A percentile compares a stretch with the other conserved stretches of the same genome.
phyloP scores from a whole-genome alignment of 92 coral and sea anemone genomes.

The Actinernus sp. region DNA sequence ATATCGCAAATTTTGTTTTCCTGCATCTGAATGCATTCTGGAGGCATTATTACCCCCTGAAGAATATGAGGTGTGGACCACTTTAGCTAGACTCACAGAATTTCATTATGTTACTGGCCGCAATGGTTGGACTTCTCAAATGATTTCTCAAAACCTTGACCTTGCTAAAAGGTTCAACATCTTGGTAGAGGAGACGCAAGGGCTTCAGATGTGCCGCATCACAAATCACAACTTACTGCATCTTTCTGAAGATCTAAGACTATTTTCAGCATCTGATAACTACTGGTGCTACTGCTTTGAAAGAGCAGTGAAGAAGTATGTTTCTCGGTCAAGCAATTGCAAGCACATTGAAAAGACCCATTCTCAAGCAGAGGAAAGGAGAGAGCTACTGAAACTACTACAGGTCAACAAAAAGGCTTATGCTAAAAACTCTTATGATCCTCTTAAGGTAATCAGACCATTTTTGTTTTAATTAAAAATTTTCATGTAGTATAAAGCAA shows the following conservation, averaged over 20 bases:
- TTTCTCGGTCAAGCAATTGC: constrained; percentile 23
- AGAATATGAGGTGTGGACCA: background rate
- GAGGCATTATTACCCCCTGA: background rate
- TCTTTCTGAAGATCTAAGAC: constrained; percentile 9
- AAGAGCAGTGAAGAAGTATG: constrained; percentile 16
- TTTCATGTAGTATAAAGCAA: too few species aligned
- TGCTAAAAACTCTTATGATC: too few species aligned
- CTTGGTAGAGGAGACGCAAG: constrained; percentile 12
- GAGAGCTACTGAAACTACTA: constrained; percentile 18
- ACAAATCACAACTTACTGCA: constrained; percentile 27
- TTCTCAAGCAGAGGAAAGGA: constrained; percentile 9
- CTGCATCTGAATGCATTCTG: background rate
- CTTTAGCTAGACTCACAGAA: background rate
- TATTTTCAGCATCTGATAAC: constrained; percentile 12
- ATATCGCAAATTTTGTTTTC: background rate
- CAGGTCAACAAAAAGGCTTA: too few species aligned
- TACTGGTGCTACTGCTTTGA: constrained; percentile 21
- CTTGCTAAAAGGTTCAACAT: constrained; percentile 16
- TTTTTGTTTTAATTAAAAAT: too few species aligned
- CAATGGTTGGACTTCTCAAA: constrained; percentile 4
- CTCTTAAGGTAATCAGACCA: too few species aligned
- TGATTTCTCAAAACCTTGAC: background rate
- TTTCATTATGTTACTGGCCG: constrained; percentile 4
- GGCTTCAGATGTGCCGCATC: constrained; percentile 11
- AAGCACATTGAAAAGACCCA: constrained; percentile 21